These are phyloP conservation scores for Otocyon megalotis DNA, from an alignment of 2,113 vertebrate genomes.

Conservation along the genomic window DNA sequence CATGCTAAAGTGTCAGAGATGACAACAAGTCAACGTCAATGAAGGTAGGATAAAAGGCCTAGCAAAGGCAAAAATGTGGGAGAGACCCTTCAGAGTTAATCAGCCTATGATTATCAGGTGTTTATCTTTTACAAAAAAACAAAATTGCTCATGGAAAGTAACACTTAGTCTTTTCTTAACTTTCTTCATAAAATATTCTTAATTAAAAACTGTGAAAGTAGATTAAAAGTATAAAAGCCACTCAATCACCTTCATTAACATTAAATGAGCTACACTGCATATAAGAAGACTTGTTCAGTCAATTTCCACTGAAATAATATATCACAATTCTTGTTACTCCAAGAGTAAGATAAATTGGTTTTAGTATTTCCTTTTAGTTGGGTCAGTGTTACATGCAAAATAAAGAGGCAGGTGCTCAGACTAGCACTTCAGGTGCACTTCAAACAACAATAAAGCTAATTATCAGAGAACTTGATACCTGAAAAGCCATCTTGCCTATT, in stretches of 20 bases:
- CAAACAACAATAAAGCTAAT: conserved; percentile 41
- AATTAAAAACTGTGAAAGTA: conserved; percentile 72
- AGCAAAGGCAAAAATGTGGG: background rate
- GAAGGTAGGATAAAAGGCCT: background rate
- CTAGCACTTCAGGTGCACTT: background rate
- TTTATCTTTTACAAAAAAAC: conserved; percentile 21
- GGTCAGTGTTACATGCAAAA: background rate
- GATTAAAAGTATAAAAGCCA: conserved; percentile 69
- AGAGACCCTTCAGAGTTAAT: background rate
- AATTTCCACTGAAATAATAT: conserved; percentile 76
- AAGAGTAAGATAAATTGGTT: conserved; percentile 42
- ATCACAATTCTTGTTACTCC: conserved; percentile 60
- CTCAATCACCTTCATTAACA: conserved; percentile 80
- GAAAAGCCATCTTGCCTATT: background rate
- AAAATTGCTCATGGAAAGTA: conserved; percentile 20
- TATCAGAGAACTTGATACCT: background rate
- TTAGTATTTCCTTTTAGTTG: background rate
- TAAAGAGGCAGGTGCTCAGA: background rate
- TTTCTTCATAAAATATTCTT: conserved; percentile 67
- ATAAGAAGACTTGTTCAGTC: conserved; percentile 71
- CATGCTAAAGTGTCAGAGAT: background rate
- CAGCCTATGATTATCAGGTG: background rate
- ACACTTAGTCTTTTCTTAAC: conserved; percentile 36
- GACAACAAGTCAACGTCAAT: background rate
- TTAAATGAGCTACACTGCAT: conserved; percentile 43